Percentiles rank a stretch among this genome's conserved stretches.
Evolutionary conservation across 2,113 vertebrate species (phyloP).

Genomic region (Petromus typicus): DNA sequence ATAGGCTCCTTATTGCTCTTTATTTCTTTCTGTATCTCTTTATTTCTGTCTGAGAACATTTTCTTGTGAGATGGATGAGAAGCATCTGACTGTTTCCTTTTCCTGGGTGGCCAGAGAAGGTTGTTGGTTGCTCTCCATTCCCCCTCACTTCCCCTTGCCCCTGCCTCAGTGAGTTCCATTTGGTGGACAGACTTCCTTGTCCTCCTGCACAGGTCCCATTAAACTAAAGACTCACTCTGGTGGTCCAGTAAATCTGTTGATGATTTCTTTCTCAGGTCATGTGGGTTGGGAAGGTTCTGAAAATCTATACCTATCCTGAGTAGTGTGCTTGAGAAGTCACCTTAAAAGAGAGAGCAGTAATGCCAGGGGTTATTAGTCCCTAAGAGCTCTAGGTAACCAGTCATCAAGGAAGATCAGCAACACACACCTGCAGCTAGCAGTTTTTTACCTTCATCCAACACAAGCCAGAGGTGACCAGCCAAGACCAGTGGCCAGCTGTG

Average conservation of each 20-base stretch:
- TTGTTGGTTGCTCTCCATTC: neutral
- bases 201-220: neutral
- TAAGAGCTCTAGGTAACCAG: neutral
- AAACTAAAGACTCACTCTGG: neutral
- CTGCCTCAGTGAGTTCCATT: neutral
- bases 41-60: neutral
- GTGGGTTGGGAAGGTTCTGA: neutral
- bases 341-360: neutral
- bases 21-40: neutral
- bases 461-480: neutral
- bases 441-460: neutral
- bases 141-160: too few species aligned
- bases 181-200: neutral
- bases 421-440: neutral
- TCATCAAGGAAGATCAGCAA: neutral
- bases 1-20: neutral
- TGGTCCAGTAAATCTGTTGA: neutral
- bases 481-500: neutral
- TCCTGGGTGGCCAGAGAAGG: neutral
- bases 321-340: neutral
- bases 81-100: neutral
- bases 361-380: neutral
- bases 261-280: neutral
- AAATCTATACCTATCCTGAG: neutral
- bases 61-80: conserved; percentile 13